Evolutionary conservation across 2,797 vertebrate genomes (phyloP).

Genomic region (Cynopterus sphinx): DNA sequence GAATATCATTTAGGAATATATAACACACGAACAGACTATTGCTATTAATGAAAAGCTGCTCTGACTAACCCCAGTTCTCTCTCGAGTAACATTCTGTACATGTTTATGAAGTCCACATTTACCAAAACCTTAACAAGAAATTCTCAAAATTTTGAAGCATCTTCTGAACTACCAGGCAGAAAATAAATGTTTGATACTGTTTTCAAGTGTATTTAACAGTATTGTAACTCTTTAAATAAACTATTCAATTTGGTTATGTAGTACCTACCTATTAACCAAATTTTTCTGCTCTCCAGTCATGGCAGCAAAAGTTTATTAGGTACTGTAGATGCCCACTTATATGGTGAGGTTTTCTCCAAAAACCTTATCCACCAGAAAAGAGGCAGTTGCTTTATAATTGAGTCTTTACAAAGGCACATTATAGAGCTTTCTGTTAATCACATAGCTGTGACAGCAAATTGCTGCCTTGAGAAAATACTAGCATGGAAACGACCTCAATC

Average conservation of each 20-base stretch:
- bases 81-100: background rate
- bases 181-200: background rate
- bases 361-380: background rate
- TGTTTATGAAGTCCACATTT: background rate
- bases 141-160: background rate
- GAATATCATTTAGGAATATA: background rate
- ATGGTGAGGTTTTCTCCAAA: background rate
- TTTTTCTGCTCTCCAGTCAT: background rate
- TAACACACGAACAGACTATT: background rate
- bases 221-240: constrained; percentile 22
- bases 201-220: background rate
- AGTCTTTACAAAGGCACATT: background rate
- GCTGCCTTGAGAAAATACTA: background rate
- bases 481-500: background rate
- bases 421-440: background rate
- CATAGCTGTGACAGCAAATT: background rate
- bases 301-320: background rate
- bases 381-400: background rate
- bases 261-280: background rate
- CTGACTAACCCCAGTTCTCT: background rate
- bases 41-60: background rate
- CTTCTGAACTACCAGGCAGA: background rate
- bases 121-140: background rate
- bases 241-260: background rate
- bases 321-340: background rate